Base-by-base conservation (phyloP, 1,140 invertebrate species). In the Chrysomallon squamiferum region DNA sequence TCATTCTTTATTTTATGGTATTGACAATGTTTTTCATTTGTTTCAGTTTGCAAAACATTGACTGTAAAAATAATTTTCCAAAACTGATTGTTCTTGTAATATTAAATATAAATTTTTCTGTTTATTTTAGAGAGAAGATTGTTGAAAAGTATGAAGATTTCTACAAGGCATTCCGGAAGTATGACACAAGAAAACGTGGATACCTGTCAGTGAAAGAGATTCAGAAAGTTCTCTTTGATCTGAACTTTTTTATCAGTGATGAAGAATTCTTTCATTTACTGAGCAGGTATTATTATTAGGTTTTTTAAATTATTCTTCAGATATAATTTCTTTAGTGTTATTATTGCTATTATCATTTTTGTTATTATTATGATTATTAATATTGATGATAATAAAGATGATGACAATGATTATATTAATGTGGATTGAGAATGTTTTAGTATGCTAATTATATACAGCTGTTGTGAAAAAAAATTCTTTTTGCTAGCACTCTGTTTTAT, bases 241-340 rank as follows among this genome's bases (percentile, higher is more conserved):
- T 81, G 4, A 80, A 81, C 63, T 75, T 79, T 61, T 80, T 79
- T 61, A 70, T 84, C 43, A 75, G 74, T 62, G 80, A 82, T 69
- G 80, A 82, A 3, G 72, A 83, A 50, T 83, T 83, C 69, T 79
- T 77, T 63, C 64, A 68, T 22, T 71, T 84, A 15, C 67, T 84
- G 22, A 75, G 81, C 56, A 82, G 72, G 82, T 84, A 66, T 72
- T 68, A 22, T 29, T 9, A 45, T 7, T 9, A 6, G 22, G 29
- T 35, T n/a, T n/a, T n/a, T n/a, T n/a, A n/a, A n/a, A 18, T 54
- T 25, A 27, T n/a, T 30, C 18, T 30, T 30, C 29, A 5, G 29
- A 25, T 56, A 5, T 56, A 27, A n/a, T 6, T 2, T 20, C 29
- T 25, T 30, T 18, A 33, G 15, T 59, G 2, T 61, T 61, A n/a